A percentile compares a stretch with the other conserved stretches of the same genome.
phyloP scores from a whole-genome alignment of 2,113 vertebrate species.

The Trematocara stigmaticum region DNA sequence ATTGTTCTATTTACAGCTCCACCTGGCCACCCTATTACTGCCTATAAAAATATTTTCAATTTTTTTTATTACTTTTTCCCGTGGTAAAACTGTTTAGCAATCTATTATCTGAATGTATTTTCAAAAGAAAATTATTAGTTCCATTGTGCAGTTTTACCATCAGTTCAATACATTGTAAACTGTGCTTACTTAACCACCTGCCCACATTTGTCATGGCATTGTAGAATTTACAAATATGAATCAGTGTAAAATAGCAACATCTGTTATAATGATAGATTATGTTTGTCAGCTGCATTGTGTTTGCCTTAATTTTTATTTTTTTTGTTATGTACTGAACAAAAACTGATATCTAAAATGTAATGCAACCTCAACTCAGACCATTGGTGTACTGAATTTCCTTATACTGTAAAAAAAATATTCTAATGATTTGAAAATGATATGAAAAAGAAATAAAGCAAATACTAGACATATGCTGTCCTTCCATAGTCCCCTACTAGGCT shows the following conservation, averaged over 20 bases:
- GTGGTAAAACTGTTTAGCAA: slow-evolving; percentile 72
- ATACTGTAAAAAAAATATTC: neutral
- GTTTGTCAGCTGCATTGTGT: slow-evolving; percentile 9
- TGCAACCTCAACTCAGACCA: neutral
- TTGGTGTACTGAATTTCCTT: neutral
- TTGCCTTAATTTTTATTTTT: neutral
- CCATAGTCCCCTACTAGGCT: neutral
- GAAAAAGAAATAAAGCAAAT: slow-evolving; percentile 28
- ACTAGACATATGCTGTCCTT: slow-evolving; percentile 20
- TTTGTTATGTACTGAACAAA: neutral
- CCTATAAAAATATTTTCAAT: slow-evolving; percentile 99
- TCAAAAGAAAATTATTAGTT: slow-evolving; percentile 45
- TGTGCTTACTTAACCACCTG: slow-evolving; percentile 67
- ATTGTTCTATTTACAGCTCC: slow-evolving; percentile 90
- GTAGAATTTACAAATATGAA: slow-evolving; percentile 33
- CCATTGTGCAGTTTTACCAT: slow-evolving; percentile 54
- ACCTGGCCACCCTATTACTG: slow-evolving; percentile 83
- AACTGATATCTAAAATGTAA: neutral
- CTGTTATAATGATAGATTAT: neutral
- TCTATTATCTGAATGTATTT: slow-evolving; percentile 29
- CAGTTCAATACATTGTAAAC: slow-evolving; percentile 51
- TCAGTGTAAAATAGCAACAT: slow-evolving; percentile 27
- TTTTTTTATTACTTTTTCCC: slow-evolving; percentile 83
- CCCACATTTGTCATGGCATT: neutral
- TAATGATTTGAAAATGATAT: slow-evolving; percentile 11